phyloP scores from a whole-genome alignment of 2,113 vertebrate species.

The Erinaceus europaeus region DNA sequence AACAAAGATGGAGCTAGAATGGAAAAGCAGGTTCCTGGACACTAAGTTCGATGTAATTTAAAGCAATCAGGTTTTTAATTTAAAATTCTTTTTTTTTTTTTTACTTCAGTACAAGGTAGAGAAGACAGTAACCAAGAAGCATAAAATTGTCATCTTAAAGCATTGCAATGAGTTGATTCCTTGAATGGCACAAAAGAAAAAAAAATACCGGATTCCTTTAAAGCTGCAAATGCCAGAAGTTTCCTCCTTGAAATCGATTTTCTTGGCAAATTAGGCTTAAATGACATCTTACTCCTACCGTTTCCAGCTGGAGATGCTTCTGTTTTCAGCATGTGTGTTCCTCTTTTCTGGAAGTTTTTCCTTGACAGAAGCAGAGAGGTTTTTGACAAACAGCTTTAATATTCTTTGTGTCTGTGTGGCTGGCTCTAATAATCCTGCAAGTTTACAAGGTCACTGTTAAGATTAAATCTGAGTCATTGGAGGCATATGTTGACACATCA shows the following conservation, averaged over 20 bases:
- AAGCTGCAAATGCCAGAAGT: background rate
- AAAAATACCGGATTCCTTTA: slow-evolving; percentile 60
- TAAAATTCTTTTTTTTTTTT: too few species aligned
- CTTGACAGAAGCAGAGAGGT: slow-evolving; percentile 69
- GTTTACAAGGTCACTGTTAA: slow-evolving; percentile 64
- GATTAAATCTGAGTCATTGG: slow-evolving; percentile 70
- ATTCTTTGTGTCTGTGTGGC: slow-evolving; percentile 65
- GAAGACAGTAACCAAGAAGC: slow-evolving; percentile 49
- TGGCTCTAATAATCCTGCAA: slow-evolving; percentile 71
- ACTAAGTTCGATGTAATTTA: slow-evolving; percentile 21
- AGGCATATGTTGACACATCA: slow-evolving; percentile 55
- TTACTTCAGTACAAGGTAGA: slow-evolving; percentile 46
- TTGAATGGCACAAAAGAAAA: slow-evolving; percentile 54
- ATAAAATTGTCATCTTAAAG: slow-evolving; percentile 44
- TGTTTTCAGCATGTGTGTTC: slow-evolving; percentile 61
- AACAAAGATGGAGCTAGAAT: background rate
- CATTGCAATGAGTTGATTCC: slow-evolving; percentile 26
- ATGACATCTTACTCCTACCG: slow-evolving; percentile 50
- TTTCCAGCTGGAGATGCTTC: slow-evolving; percentile 58
- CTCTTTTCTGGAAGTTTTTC: slow-evolving; percentile 65
- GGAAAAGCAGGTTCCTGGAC: background rate
- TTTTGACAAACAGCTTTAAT: slow-evolving; percentile 76
- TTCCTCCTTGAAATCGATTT: background rate
- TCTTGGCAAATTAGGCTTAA: slow-evolving; percentile 74
- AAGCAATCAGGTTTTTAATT: slow-evolving; percentile 46